phyloP scores from a whole-genome alignment of 2,113 vertebrate species.

The Empidonax traillii region DNA sequence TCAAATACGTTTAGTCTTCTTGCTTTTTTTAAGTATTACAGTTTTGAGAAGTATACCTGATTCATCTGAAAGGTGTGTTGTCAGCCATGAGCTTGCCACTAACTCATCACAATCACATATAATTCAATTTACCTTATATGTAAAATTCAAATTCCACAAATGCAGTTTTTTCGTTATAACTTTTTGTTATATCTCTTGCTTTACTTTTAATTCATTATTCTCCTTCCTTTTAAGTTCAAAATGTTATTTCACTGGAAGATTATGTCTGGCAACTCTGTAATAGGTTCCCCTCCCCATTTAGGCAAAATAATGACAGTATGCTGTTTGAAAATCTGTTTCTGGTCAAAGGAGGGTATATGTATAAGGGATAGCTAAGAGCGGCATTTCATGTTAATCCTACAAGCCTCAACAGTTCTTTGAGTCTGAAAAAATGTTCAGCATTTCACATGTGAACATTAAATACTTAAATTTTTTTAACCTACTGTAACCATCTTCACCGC shows the following conservation, averaged over 20 bases:
- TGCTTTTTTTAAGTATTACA: not conserved
- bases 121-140: not conserved
- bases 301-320: not conserved
- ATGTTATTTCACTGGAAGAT: not conserved
- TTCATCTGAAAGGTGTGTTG: not conserved
- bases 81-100: not conserved
- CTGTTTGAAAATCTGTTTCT: not conserved
- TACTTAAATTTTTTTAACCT: not conserved
- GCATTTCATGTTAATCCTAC: not conserved
- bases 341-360: not conserved
- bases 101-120: not conserved
- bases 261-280: not conserved
- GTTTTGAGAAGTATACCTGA: not conserved
- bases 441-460: not conserved
- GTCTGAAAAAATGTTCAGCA: slow-evolving; percentile 14
- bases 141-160: not conserved
- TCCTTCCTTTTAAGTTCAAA: not conserved
- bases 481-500: not conserved
- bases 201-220: not conserved
- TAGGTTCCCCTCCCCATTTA: not conserved
- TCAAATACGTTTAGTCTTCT: not conserved
- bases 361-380: not conserved
- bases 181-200: not conserved
- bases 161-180: not conserved
- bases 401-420: not conserved